A percentile compares a stretch with the other conserved stretches of the same genome.
These are phyloP conservation scores for Arrhopalites spinosus DNA, from an alignment of 2,888 invertebrate species.

Conservation along the genomic window DNA sequence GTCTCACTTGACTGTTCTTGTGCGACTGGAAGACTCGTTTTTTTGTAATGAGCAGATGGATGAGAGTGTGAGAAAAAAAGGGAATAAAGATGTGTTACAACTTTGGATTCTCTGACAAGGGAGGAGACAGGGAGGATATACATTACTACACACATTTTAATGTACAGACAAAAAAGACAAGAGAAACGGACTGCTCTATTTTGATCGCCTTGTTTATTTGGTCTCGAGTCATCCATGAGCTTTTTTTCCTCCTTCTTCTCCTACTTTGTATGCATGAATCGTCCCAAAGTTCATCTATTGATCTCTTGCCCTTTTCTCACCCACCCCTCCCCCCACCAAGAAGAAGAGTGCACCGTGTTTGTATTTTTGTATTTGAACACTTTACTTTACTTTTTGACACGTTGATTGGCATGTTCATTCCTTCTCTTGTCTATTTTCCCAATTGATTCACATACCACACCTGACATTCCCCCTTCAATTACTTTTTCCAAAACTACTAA, in stretches of 20 bases:
- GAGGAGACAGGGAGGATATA: not conserved
- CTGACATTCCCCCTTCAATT: conserved; percentile 32
- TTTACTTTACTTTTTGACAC: conserved; percentile 50
- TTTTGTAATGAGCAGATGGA: conserved; percentile 21
- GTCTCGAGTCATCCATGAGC: conserved; percentile 24
- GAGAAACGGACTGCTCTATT: conserved; percentile 35
- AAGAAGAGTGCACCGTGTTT: not conserved
- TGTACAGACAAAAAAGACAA: conserved; percentile 1
- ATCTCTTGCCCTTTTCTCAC: not conserved
- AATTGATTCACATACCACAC: conserved; percentile 42
- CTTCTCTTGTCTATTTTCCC: conserved; percentile 49
- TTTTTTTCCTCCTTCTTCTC: too few species aligned
- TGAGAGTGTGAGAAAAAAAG: not conserved
- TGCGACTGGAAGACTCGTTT: not conserved
- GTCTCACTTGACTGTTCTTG: conserved; percentile 17
- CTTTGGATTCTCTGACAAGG: not conserved
- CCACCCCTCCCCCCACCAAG: too few species aligned
- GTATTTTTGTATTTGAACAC: not conserved
- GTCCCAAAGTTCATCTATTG: not conserved
- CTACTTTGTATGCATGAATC: too few species aligned
- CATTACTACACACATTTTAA: not conserved
- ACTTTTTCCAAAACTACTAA: too few species aligned
- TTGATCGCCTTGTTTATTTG: conserved; percentile 44
- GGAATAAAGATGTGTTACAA: too few species aligned
- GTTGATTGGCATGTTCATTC: conserved; percentile 55